These are phyloP conservation scores for Chrysolina oricalcia DNA, from an alignment of 2,888 invertebrate species.

Conservation along the genomic window DNA sequence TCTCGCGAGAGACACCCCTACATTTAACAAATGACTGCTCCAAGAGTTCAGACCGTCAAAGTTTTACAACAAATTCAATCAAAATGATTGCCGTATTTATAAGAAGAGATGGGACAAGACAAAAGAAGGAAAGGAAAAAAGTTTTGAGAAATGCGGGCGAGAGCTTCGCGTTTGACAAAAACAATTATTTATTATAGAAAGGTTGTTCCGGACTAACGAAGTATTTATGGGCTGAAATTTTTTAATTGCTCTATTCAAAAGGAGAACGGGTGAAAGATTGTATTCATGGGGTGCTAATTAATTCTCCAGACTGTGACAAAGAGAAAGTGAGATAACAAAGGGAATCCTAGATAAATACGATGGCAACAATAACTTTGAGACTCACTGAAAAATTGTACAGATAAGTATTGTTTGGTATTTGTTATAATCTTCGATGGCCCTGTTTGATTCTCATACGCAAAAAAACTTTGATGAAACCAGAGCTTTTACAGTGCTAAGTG, in stretches of 20 bases:
- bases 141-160: slow-evolving; percentile 37
- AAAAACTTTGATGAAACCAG: no score
- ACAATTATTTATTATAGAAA: slow-evolving; percentile 48
- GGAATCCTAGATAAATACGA: background rate
- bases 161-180: slow-evolving; percentile 26
- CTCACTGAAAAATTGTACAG: no score
- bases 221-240: slow-evolving; percentile 17
- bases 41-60: slow-evolving; percentile 60
- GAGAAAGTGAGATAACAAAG: slow-evolving; percentile 10
- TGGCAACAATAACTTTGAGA: no score
- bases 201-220: slow-evolving; percentile 15
- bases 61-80: slow-evolving; percentile 70
- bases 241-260: slow-evolving; percentile 20
- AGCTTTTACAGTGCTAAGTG: no score
- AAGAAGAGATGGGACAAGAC: slow-evolving; percentile 44
- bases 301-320: slow-evolving; percentile 11
- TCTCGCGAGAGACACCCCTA: slow-evolving; percentile 60
- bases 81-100: slow-evolving; percentile 68
- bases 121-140: slow-evolving; percentile 51
- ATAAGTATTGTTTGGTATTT: no score
- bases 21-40: slow-evolving; percentile 65
- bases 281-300: slow-evolving; percentile 22
- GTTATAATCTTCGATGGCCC: no score
- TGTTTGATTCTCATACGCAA: no score
- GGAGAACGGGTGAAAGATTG: background rate